Evolutionary conservation across 2,888 invertebrate genomes (phyloP).

Genomic region (Caenorhabditis macrosperma): DNA sequence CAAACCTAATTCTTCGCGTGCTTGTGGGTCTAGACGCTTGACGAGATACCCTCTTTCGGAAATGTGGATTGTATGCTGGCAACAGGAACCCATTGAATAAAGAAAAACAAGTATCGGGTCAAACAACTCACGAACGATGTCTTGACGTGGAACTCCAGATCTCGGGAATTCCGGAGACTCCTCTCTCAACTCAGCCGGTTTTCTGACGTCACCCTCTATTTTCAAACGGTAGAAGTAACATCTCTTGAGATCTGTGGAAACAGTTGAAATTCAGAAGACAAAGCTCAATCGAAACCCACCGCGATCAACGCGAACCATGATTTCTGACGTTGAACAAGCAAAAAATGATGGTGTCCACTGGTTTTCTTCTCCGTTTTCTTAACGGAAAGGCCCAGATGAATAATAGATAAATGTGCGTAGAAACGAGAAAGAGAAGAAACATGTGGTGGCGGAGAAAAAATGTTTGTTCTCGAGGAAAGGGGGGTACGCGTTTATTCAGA

Average conservation of each 20-base stretch:
- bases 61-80: conserved; percentile 54
- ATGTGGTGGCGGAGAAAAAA: too few species aligned
- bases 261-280: neutral
- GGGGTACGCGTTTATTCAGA: too few species aligned
- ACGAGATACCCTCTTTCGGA: conserved; percentile 25
- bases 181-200: conserved; percentile 3
- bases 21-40: conserved; percentile 5
- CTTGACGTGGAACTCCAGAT: conserved; percentile 16
- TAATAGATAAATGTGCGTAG: neutral
- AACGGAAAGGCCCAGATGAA: neutral
- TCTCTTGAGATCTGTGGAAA: conserved; percentile 32
- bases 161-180: conserved; percentile 34
- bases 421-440: neutral
- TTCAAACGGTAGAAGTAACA: conserved; percentile 48
- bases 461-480: neutral
- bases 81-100: too few species aligned
- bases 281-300: conserved; percentile 2
- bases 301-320: conserved; percentile 38
- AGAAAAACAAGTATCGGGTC: neutral
- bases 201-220: conserved; percentile 45
- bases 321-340: neutral
- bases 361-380: neutral
- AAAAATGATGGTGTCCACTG: neutral
- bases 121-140: conserved; percentile 45
- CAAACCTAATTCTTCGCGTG: conserved; percentile 39